Percentiles rank a stretch among this genome's conserved stretches.
phyloP scores from a whole-genome alignment of 2,113 vertebrate genomes.

The Pao palembangensis region DNA sequence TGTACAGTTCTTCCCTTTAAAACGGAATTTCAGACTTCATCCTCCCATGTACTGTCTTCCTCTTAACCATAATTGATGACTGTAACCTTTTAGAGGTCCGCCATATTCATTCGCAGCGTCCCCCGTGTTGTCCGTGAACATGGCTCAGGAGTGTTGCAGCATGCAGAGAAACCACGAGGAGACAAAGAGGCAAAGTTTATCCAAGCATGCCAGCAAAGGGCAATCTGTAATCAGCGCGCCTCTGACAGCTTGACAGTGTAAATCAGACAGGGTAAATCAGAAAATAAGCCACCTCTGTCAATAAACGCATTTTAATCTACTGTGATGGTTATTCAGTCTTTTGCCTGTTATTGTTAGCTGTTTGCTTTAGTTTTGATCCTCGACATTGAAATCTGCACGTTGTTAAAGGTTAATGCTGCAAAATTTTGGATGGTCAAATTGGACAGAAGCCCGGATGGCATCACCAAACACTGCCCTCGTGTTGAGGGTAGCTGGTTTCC shows the following conservation, averaged over 20 bases:
- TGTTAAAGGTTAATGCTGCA: too few species aligned
- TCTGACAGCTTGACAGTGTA: slow-evolving; percentile 47
- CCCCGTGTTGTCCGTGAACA: slow-evolving; percentile 46
- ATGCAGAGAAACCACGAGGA: slow-evolving; percentile 42
- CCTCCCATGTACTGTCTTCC: slow-evolving; percentile 66
- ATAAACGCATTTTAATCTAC: slow-evolving; percentile 10
- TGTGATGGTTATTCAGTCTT: too few species aligned
- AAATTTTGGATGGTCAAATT: too few species aligned
- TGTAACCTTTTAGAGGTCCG: slow-evolving; percentile 82
- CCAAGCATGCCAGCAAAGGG: slow-evolving; percentile 59
- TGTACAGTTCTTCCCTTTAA: slow-evolving; percentile 66
- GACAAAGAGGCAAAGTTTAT: slow-evolving; percentile 49
- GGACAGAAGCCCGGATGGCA: too few species aligned
- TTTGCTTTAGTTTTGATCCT: too few species aligned
- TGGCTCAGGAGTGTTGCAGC: slow-evolving; percentile 30
- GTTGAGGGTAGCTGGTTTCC: too few species aligned
- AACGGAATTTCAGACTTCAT: slow-evolving; percentile 69
- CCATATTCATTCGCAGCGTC: slow-evolving; percentile 71
- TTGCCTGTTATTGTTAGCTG: too few species aligned
- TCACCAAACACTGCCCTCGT: too few species aligned
- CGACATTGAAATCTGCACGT: too few species aligned
- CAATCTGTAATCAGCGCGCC: slow-evolving; percentile 62
- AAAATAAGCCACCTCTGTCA: slow-evolving; percentile 37
- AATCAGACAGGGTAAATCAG: slow-evolving; percentile 60
- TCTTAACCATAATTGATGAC: slow-evolving; percentile 83